Evolutionary conservation across 2,113 vertebrate genomes (phyloP).

Genomic region (Corythornis cristatus): DNA sequence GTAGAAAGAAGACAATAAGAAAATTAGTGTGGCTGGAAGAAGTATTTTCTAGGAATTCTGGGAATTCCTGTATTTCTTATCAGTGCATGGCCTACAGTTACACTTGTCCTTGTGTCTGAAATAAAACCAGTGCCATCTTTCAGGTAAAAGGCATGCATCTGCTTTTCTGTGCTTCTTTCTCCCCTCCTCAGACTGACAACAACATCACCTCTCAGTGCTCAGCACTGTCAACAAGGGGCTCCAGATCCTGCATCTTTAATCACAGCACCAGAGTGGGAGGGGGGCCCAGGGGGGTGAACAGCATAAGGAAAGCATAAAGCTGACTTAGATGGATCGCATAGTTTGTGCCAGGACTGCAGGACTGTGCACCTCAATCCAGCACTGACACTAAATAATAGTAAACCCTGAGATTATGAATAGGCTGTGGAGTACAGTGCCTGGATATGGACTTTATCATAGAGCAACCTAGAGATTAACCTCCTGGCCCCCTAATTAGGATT

Average conservation of each 20-base stretch:
- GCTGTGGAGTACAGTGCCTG: not conserved
- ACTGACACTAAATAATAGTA: not conserved
- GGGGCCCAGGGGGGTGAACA: not conserved
- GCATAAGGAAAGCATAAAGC: not conserved
- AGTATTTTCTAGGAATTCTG: not conserved
- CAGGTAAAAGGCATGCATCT: not conserved
- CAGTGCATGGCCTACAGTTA: not conserved
- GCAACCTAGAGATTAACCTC: slow-evolving; percentile 10
- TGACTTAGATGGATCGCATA: slow-evolving; percentile 10
- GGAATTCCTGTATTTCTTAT: not conserved
- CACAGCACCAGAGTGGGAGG: not conserved
- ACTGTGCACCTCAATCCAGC: not conserved
- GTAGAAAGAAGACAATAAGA: not conserved
- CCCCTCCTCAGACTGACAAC: not conserved
- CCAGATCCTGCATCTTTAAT: slow-evolving; percentile 19
- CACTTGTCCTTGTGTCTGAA: not conserved
- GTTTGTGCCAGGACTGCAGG: not conserved
- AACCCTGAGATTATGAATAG: not conserved
- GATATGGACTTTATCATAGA: slow-evolving; percentile 41
- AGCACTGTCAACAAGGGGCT: not conserved
- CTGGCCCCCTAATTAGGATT: not conserved
- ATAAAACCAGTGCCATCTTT: not conserved
- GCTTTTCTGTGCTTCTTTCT: not conserved
- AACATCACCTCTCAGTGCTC: not conserved
- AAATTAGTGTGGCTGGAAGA: not conserved